Evolutionary conservation across 1,140 invertebrate genomes (phyloP), one percentile per base, ranked within the genome.

Genomic region (Drosophila nigromelanica): DNA sequence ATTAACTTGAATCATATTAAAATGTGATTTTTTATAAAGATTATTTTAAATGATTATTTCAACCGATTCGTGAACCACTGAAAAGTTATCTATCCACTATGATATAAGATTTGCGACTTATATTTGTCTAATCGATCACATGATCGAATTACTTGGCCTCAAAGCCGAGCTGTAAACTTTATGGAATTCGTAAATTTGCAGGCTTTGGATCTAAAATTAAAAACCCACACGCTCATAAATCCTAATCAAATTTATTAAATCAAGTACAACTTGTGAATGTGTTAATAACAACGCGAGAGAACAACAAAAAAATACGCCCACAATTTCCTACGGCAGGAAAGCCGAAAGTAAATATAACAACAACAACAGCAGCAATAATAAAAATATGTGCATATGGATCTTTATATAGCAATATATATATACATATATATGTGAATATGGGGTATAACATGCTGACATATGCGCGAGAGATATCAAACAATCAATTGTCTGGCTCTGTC

Each of bases 181-280:
- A 64, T 55, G 51, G 4, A 55, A 14, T 63, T 54, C 45, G 52
- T 66, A 50, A 35, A 47, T 56, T 14, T 48, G 54, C 63, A 48
- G 43, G 58, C 58, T 47, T 58, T 72, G 54, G 10, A 15, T 51
- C 48, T 74, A 59, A 74, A 70, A 77, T 50, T 60, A 47, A 70
- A 76, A 73, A 69, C 64, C 64, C 81, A 66, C 71, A 78, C 59
- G 58, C 59, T 87, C 71, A 63, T 86, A 78, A 86, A 87, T 86
- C 82, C 78, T 81, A 87, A 87, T 87, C 71, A 87, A 87, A 78
- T 87, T 87, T 81, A 86, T 87, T 87, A 86, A 87, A 86, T 87
- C 82, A 86, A 87, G 78, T 87, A 73, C 75, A 69, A 68, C 33
- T 61, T 33, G 45, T 51, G 30, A 27, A 5, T 12, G 79, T 85